These are phyloP conservation scores for Chrysopa pallens DNA, from an alignment of 1,140 invertebrate genomes.

Conservation along the genomic window DNA sequence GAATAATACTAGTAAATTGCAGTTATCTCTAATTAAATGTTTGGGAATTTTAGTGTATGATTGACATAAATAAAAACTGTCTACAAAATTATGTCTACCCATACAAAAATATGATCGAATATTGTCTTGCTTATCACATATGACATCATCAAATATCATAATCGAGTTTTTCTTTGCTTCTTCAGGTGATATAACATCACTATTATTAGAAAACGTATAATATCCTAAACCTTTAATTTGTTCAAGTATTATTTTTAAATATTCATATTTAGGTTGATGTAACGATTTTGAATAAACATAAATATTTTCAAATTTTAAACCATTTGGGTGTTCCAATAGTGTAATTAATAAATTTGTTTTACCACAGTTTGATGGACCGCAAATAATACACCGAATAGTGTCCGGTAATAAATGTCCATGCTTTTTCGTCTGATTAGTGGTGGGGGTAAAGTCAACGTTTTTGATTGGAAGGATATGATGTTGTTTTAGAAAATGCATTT, in stretches of 20 bases:
- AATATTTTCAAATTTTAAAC: slow-evolving; percentile 15
- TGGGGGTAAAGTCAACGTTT: too few species aligned
- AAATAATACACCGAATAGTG: slow-evolving; percentile 6
- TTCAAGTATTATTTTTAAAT: slow-evolving; percentile 9
- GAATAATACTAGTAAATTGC: slow-evolving; percentile 19
- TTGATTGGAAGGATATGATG: background rate
- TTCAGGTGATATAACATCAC: slow-evolving; percentile 9
- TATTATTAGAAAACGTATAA: slow-evolving; percentile 12
- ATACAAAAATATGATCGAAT: slow-evolving; percentile 17
- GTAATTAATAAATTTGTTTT: slow-evolving; percentile 17
- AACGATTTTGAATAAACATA: slow-evolving; percentile 18
- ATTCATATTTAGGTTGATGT: slow-evolving; percentile 14
- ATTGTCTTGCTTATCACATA: slow-evolving; percentile 11
- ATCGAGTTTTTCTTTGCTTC: slow-evolving; percentile 14
- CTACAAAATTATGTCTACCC: slow-evolving; percentile 14
- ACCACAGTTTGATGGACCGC: slow-evolving; percentile 13
- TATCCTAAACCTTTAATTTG: slow-evolving; percentile 10
- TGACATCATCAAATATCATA: slow-evolving; percentile 20
- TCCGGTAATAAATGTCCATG: too few species aligned
- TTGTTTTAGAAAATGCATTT: background rate
- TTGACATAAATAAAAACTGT: slow-evolving; percentile 19
- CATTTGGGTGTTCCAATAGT: slow-evolving; percentile 11
- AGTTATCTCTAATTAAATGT: slow-evolving; percentile 20
- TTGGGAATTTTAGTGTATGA: slow-evolving; percentile 20
- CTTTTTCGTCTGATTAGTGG: too few species aligned